phyloP scores from a whole-genome alignment of 2,888 invertebrate species.

The Drosophila trichaetosa region DNA sequence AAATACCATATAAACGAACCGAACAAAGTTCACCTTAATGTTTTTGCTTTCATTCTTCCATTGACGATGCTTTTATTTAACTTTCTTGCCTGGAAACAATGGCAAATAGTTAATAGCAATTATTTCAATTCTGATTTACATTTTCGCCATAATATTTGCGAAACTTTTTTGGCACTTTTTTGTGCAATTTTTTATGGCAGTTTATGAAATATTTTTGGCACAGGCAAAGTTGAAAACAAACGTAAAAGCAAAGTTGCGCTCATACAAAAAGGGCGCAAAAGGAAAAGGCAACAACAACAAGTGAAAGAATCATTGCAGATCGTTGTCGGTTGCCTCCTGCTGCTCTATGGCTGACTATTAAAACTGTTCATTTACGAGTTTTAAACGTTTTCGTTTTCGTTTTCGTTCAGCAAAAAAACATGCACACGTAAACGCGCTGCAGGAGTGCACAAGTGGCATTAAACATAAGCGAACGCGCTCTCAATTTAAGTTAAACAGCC shows the following conservation, averaged over 20 bases:
- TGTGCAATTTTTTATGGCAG: constrained; percentile 32
- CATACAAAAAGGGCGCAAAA: constrained; percentile 10
- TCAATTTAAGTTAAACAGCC: constrained; percentile 68
- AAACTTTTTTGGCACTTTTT: constrained; percentile 31
- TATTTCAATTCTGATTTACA: constrained; percentile 61
- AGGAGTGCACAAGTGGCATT: constrained; percentile 45
- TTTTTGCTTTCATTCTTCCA: background rate
- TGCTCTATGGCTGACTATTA: constrained; percentile 33
- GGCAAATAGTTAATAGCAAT: constrained; percentile 56
- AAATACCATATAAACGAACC: background rate
- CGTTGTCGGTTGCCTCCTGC: constrained; percentile 25
- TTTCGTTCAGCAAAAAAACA: constrained; percentile 13
- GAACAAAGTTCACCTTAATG: background rate
- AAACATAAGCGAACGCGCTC: constrained; percentile 52
- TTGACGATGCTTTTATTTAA: constrained; percentile 1
- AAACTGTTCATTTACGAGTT: constrained; percentile 58
- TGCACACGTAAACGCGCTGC: background rate
- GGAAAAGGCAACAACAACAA: constrained; percentile 26
- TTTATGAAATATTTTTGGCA: constrained; percentile 49
- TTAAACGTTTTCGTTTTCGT: constrained; percentile 53
- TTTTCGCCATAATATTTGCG: constrained; percentile 54
- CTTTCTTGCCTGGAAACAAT: constrained; percentile 26
- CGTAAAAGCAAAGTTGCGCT: constrained; percentile 46
- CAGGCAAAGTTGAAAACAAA: constrained; percentile 50
- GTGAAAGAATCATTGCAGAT: constrained; percentile 42